Percentiles rank a stretch among this genome's conserved stretches.
phyloP scores from a whole-genome alignment of 2,113 vertebrate genomes.

The Zootoca vivipara region DNA sequence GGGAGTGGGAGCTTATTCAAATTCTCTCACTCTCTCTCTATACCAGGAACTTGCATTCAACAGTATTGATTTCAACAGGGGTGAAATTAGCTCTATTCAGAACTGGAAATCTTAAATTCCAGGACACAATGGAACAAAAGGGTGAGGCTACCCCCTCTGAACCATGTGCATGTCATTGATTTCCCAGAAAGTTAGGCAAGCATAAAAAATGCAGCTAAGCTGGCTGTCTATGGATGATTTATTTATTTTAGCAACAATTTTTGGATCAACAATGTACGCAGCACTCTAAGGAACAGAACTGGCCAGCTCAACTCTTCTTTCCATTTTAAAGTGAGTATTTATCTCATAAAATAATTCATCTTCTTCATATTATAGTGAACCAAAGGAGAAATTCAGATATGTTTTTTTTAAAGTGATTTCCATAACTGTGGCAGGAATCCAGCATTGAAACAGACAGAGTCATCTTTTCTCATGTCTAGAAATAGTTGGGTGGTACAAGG shows the following conservation, averaged over 20 bases:
- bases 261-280: not conserved
- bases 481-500: slow-evolving; percentile 13
- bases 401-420: slow-evolving; percentile 48
- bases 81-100: slow-evolving; percentile 57
- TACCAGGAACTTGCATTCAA: slow-evolving; percentile 52
- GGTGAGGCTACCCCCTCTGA: slow-evolving; percentile 23
- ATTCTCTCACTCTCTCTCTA: slow-evolving; percentile 54
- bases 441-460: slow-evolving; percentile 44
- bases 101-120: slow-evolving; percentile 65
- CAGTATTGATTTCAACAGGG: slow-evolving; percentile 59
- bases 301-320: slow-evolving; percentile 44
- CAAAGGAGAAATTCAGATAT: slow-evolving; percentile 54
- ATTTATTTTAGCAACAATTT: not conserved
- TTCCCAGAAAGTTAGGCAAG: slow-evolving; percentile 35
- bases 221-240: not conserved
- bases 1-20: slow-evolving; percentile 51
- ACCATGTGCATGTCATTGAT: slow-evolving; percentile 42
- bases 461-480: slow-evolving; percentile 43
- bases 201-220: slow-evolving; percentile 37
- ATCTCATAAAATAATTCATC: not conserved
- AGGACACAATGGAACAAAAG: slow-evolving; percentile 35
- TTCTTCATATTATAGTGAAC: slow-evolving; percentile 7
- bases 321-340: slow-evolving; percentile 44
- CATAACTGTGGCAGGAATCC: slow-evolving; percentile 61
- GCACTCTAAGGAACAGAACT: slow-evolving; percentile 34